Conservation (phyloP, 2,888 invertebrate species). For the Branchellion lobata region DNA sequence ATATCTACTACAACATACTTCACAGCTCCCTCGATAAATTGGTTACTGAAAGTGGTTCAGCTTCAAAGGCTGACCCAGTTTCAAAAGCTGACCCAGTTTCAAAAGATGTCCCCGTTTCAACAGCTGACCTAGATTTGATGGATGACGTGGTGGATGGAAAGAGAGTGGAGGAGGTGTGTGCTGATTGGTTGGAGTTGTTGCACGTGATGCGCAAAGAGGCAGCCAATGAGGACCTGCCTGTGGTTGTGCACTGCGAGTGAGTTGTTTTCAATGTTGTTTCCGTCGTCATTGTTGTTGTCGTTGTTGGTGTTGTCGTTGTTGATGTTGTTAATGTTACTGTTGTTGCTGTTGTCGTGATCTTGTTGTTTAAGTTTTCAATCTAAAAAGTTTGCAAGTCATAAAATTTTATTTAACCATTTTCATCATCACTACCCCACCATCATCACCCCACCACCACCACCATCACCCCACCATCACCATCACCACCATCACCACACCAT, state of each 20-base stretch:
- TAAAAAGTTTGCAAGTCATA: no score
- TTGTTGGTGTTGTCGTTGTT: no score
- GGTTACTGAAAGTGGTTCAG: background rate
- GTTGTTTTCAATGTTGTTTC: background rate
- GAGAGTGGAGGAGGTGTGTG: background rate
- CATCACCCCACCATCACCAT: no score
- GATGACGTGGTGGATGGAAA: background rate
- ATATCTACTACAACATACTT: background rate
- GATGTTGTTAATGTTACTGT: no score
- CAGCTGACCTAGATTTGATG: background rate
- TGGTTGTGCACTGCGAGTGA: conserved; percentile 40
- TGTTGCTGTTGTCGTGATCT: no score
- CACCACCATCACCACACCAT: no score
- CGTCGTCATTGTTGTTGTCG: background rate
- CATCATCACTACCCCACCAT: no score
- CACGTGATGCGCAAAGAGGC: background rate
- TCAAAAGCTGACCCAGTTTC: background rate
- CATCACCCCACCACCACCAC: no score
- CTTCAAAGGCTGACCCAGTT: background rate
- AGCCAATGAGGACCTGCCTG: background rate
- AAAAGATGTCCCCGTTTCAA: background rate
- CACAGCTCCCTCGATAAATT: background rate
- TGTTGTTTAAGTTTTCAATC: no score
- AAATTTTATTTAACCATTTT: no score
- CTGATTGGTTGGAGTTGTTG: background rate